Conservation (phyloP, 2,888 invertebrate species). For the Metallyticus violacea region DNA sequence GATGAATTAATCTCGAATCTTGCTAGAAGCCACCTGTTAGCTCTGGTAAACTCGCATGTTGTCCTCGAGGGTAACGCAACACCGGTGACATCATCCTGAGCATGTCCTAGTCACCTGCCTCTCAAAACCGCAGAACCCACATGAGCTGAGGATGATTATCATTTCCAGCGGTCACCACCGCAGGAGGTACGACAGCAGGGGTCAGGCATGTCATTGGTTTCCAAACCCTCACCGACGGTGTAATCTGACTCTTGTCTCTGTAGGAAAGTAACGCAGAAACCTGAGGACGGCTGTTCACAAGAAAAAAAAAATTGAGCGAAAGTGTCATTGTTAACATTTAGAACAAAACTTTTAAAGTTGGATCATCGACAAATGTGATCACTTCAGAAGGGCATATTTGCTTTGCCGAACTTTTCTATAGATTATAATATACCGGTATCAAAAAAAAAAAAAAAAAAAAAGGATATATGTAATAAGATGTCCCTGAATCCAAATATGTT, state of each 20-base stretch:
- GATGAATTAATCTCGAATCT: background rate
- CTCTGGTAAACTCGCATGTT: background rate
- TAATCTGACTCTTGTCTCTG: background rate
- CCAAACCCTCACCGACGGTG: too few species aligned
- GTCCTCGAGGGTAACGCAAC: background rate
- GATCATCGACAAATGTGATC: too few species aligned
- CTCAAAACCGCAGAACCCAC: background rate
- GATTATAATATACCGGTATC: too few species aligned
- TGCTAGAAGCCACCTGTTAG: background rate
- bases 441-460: too few species aligned
- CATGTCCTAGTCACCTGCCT: background rate
- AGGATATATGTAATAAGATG: too few species aligned
- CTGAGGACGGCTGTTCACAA: background rate
- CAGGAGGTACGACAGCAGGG: background rate
- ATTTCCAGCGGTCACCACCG: background rate
- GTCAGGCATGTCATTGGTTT: background rate
- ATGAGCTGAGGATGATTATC: background rate
- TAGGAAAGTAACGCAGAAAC: too few species aligned
- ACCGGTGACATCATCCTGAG: background rate
- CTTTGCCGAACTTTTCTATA: too few species aligned
- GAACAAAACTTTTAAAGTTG: too few species aligned
- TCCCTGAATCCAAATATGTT: too few species aligned
- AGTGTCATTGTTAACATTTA: too few species aligned
- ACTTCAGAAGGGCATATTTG: too few species aligned
- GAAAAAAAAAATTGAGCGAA: too few species aligned